These are phyloP conservation scores for Cheracebus regulus DNA, from an alignment of 2,797 vertebrate species.

Conservation along the genomic window DNA sequence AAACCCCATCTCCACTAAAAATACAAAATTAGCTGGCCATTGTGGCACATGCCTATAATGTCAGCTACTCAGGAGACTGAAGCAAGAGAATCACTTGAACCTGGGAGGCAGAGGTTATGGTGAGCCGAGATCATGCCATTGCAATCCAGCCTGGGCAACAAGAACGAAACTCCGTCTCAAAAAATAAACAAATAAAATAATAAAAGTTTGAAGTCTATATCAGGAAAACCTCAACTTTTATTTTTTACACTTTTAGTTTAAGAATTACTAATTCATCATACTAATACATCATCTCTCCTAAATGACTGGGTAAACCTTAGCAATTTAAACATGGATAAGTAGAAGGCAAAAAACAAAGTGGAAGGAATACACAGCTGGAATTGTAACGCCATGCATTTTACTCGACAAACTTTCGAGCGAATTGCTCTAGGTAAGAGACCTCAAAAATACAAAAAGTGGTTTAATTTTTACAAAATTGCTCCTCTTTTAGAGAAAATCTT, in stretches of 20 bases:
- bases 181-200: background rate
- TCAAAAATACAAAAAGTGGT: background rate
- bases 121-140: too few species aligned
- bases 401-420: background rate
- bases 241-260: background rate
- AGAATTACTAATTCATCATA: background rate
- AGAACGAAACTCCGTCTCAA: too few species aligned
- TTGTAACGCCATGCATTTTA: background rate
- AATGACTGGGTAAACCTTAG: background rate
- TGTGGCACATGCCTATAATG: too few species aligned
- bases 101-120: too few species aligned
- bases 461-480: background rate
- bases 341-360: background rate
- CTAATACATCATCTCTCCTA: background rate
- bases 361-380: background rate
- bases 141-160: too few species aligned
- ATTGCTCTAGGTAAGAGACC: background rate
- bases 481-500: background rate
- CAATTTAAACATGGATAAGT: background rate
- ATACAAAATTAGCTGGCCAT: too few species aligned
- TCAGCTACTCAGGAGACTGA: too few species aligned
- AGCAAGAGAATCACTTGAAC: too few species aligned
- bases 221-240: background rate
- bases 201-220: background rate
- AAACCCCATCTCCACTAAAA: too few species aligned